Percentiles rank a stretch among this genome's conserved stretches.
phyloP scores from a whole-genome alignment of 2,113 vertebrate species.

The Chloroceryle aenea region DNA sequence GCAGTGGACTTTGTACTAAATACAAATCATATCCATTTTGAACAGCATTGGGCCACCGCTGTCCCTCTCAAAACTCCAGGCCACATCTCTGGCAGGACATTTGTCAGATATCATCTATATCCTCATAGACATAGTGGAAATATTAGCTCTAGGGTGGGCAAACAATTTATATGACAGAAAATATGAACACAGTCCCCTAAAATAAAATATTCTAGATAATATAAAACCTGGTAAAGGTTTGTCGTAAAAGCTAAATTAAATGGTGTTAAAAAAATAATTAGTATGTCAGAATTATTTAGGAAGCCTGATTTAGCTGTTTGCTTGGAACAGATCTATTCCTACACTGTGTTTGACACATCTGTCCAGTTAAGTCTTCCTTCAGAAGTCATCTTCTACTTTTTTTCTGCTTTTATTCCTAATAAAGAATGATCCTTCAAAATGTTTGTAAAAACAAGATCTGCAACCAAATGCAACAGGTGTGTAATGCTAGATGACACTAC shows the following conservation, averaged over 20 bases:
- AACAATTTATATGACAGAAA: not conserved
- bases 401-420: not conserved
- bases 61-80: not conserved
- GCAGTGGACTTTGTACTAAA: not conserved
- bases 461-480: not conserved
- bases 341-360: not conserved
- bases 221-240: not conserved
- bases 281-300: not conserved
- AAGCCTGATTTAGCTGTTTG: not conserved
- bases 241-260: not conserved
- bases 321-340: not conserved
- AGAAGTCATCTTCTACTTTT: not conserved
- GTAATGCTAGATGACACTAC: not conserved
- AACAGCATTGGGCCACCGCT: not conserved
- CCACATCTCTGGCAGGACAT: not conserved
- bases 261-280: not conserved
- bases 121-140: not conserved
- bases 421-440: not conserved
- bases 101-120: not conserved
- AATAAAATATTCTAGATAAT: not conserved
- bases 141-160: not conserved
- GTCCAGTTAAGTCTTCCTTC: not conserved
- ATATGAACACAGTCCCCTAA: not conserved
- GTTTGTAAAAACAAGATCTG: not conserved
- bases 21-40: not conserved